phyloP scores from a whole-genome alignment of 1,140 invertebrate genomes.

The Akabosia matsudoensis region DNA sequence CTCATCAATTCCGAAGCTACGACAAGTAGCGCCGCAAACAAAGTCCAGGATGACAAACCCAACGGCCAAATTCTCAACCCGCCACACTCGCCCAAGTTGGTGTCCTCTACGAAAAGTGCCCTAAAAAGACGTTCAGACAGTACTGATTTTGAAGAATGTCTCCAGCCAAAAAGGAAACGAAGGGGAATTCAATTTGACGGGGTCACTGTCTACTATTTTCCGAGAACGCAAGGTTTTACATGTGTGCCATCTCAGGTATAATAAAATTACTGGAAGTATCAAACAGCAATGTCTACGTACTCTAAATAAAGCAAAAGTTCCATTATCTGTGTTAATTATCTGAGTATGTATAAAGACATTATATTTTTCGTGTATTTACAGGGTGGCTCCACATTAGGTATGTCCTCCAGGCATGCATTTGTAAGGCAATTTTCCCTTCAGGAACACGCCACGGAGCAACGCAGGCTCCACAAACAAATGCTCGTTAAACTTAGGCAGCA shows the following conservation, averaged over 20 bases:
- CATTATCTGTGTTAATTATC: too few relatives aligned
- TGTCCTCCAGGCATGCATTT: slow-evolving; percentile 80
- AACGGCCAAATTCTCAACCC: neutral
- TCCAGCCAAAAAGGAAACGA: slow-evolving; percentile 57
- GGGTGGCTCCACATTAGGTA: slow-evolving; percentile 94
- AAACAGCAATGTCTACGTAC: too few relatives aligned
- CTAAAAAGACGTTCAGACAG: slow-evolving; percentile 36
- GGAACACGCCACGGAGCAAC: slow-evolving; percentile 82
- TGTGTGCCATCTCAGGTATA: slow-evolving; percentile 85
- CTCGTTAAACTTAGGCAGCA: slow-evolving; percentile 70
- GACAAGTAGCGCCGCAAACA: neutral
- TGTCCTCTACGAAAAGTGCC: slow-evolving; percentile 28
- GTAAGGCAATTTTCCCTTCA: slow-evolving; percentile 70
- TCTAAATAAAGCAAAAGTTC: too few relatives aligned
- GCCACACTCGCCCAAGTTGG: slow-evolving; percentile 16
- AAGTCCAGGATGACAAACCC: neutral
- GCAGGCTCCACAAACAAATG: slow-evolving; percentile 76
- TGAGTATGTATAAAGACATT: too few relatives aligned
- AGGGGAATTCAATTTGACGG: slow-evolving; percentile 81
- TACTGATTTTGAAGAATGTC: slow-evolving; percentile 6
- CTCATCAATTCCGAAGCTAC: neutral
- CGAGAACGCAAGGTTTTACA: slow-evolving; percentile 91
- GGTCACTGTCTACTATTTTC: slow-evolving; percentile 94
- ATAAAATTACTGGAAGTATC: too few relatives aligned
- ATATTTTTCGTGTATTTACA: slow-evolving; percentile 49